Evolutionary conservation across 2,888 invertebrate genomes (phyloP).

Genomic region (Zootermopsis nevadensis): DNA sequence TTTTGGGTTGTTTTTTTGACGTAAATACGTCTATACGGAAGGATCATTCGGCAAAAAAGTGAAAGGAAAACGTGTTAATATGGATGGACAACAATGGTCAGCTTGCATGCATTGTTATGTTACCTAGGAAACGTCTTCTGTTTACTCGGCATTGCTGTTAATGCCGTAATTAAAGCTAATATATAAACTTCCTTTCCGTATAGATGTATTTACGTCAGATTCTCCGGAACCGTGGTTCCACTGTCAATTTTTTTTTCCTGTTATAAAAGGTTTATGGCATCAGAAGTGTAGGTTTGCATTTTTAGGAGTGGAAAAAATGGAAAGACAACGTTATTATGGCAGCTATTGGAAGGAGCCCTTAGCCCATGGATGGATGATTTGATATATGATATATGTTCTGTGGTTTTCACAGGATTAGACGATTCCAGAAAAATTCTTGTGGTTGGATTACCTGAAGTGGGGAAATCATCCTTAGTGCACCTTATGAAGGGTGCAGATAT

Average conservation of each 20-base stretch:
- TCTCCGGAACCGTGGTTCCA: no score
- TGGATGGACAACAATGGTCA: no score
- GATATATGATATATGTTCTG: constrained; percentile 31
- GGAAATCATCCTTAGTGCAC: constrained; percentile 98
- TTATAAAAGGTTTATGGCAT: constrained; percentile 54
- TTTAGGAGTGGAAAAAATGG: constrained; percentile 62
- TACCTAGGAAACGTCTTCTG: no score
- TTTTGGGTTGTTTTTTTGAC: no score
- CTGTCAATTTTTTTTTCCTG: constrained; percentile 55
- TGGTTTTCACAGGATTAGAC: constrained; percentile 79
- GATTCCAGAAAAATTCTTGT: constrained; percentile 99
- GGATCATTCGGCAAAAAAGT: no score
- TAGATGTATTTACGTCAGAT: no score
- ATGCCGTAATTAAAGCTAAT: no score
- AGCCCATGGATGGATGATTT: constrained; percentile 53
- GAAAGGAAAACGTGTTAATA: no score
- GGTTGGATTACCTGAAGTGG: constrained; percentile 99
- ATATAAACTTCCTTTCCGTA: no score
- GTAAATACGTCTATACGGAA: no score
- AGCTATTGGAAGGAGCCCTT: constrained; percentile 62
- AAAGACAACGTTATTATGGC: constrained; percentile 61
- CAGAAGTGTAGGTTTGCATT: constrained; percentile 62
- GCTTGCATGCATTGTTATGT: no score
- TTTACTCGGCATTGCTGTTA: no score
- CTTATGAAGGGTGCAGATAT: constrained; percentile 99